Evolutionary conservation across 2,888 invertebrate genomes (phyloP).

Genomic region (Ashinkailepas kermadecensis): DNA sequence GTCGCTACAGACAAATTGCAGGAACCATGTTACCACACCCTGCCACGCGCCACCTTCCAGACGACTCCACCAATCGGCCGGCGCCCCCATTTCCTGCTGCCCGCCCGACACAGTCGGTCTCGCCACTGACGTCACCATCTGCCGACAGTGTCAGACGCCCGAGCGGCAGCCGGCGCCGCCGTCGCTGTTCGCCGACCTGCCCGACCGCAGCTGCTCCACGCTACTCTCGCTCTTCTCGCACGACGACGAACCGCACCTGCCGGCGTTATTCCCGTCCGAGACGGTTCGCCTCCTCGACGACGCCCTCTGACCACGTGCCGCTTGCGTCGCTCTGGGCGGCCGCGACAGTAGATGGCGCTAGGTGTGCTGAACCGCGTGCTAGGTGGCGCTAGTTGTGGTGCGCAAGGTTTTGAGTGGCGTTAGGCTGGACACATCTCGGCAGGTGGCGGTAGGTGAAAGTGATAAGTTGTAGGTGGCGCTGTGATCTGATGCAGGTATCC

Average conservation of each 20-base stretch:
- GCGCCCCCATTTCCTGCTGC: too few species aligned
- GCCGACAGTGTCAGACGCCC: constrained; percentile 1
- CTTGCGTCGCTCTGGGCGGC: too few species aligned
- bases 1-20: too few species aligned
- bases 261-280: not conserved
- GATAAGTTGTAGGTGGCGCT: too few species aligned
- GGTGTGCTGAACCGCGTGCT: not conserved
- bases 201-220: not conserved
- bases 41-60: too few species aligned
- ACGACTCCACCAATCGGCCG: too few species aligned
- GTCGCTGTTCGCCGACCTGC: constrained; percentile 13
- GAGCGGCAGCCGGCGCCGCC: constrained; percentile 5
- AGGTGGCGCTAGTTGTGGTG: not conserved
- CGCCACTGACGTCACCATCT: not conserved
- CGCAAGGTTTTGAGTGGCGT: too few species aligned
- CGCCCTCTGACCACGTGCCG: not conserved
- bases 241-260: not conserved
- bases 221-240: constrained; percentile 4
- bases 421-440: too few species aligned
- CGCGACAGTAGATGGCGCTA: not conserved
- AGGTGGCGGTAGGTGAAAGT: too few species aligned
- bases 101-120: too few species aligned
- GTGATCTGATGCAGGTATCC: too few species aligned
- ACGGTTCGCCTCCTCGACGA: constrained; percentile 8
- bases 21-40: too few species aligned